Conservation (phyloP, 2,888 invertebrate species). For the Eristalis arbustorum region DNA sequence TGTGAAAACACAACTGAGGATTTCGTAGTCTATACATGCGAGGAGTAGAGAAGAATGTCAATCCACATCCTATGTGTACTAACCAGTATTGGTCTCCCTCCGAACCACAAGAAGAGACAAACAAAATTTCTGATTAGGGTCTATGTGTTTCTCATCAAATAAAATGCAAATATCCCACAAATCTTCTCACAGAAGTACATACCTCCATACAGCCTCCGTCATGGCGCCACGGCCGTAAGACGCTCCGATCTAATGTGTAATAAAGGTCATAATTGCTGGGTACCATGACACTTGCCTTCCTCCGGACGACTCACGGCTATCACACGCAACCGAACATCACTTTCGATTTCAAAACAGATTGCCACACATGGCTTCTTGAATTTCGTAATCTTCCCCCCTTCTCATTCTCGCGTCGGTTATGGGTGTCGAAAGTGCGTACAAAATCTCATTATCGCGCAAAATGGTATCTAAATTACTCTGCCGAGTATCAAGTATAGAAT, state of each 20-base stretch:
- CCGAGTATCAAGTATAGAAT: conserved; percentile 43
- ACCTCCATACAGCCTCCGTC: not conserved
- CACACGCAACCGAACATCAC: conserved; percentile 47
- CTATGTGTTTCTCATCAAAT: not conserved
- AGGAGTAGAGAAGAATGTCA: too few species aligned
- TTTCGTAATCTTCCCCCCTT: conserved; percentile 31
- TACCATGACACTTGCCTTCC: not conserved
- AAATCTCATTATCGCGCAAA: conserved; percentile 49
- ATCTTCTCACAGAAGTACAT: not conserved
- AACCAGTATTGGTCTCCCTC: too few species aligned
- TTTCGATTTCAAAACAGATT: conserved; percentile 57
- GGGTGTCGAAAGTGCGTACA: conserved; percentile 38
- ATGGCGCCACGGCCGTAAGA: not conserved
- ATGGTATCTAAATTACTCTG: conserved; percentile 47
- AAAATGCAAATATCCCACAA: not conserved
- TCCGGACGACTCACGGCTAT: not conserved
- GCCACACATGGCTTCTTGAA: conserved; percentile 43
- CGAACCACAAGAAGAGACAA: not conserved
- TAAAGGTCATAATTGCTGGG: not conserved
- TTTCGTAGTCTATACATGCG: too few species aligned
- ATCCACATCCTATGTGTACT: too few species aligned
- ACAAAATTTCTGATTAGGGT: not conserved
- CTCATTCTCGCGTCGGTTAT: not conserved
- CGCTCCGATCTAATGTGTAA: conserved; percentile 31
- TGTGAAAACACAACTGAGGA: too few species aligned